phyloP scores from a whole-genome alignment of 2,888 invertebrate genomes.

The Morpho achilles region DNA sequence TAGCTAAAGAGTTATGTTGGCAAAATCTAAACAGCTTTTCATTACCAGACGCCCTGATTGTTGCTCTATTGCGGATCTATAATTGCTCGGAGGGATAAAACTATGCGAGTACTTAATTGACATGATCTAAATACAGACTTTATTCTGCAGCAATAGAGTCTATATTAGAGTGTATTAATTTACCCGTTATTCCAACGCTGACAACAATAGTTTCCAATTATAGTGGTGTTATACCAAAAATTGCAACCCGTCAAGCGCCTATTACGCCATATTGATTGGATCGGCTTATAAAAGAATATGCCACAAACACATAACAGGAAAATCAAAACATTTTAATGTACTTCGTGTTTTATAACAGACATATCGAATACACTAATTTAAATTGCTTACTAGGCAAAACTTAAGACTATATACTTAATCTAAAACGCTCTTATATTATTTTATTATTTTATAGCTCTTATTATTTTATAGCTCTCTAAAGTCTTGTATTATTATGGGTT shows the following conservation, averaged over 20 bases:
- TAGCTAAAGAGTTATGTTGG: not conserved
- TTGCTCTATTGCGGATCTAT: constrained; percentile 5
- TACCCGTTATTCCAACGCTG: not conserved
- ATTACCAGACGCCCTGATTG: not conserved
- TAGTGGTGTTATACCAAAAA: constrained; percentile 10
- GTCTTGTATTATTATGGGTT: too few relatives aligned
- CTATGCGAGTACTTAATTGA: not conserved
- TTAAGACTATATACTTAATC: too few relatives aligned
- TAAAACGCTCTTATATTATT: too few relatives aligned
- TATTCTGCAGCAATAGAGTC: not conserved
- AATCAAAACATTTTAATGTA: too few relatives aligned
- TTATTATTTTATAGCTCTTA: too few relatives aligned
- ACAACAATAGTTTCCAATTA: constrained; percentile 15
- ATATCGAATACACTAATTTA: too few relatives aligned
- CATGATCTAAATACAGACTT: not conserved
- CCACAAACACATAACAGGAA: too few relatives aligned
- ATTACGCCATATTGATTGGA: constrained; percentile 5
- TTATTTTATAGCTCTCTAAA: too few relatives aligned
- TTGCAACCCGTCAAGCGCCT: constrained; percentile 13
- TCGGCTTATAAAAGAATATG: too few relatives aligned
- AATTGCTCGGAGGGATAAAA: not conserved
- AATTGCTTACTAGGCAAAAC: too few relatives aligned
- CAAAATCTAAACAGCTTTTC: not conserved
- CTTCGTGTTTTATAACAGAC: too few relatives aligned
- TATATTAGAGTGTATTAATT: not conserved